Evolutionary conservation across 2,888 invertebrate genomes (phyloP).

Genomic region (Pherbina coryleti): DNA sequence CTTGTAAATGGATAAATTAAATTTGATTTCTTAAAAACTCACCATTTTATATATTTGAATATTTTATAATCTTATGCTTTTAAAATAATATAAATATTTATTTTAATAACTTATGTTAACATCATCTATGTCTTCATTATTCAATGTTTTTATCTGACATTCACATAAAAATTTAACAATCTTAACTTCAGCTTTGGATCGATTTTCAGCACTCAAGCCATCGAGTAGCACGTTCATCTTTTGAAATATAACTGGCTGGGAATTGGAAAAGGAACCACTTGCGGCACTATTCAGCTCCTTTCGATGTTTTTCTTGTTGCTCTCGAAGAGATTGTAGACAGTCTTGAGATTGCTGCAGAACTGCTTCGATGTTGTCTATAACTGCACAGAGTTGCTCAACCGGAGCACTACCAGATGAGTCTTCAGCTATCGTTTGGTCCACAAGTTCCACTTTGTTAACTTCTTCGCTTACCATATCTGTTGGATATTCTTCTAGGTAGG

Average conservation of each 20-base stretch:
- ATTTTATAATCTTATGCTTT: neutral
- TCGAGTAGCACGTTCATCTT: slow-evolving; percentile 53
- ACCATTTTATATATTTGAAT: neutral
- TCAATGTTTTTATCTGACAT: slow-evolving; percentile 62
- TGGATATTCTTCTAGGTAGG: slow-evolving; percentile 3
- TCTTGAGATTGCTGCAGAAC: slow-evolving; percentile 61
- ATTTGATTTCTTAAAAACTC: too few species aligned
- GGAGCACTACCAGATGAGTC: slow-evolving; percentile 33
- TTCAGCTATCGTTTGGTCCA: neutral
- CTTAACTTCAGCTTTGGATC: slow-evolving; percentile 59
- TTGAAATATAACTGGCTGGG: slow-evolving; percentile 51
- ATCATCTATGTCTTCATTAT: slow-evolving; percentile 62
- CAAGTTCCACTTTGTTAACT: neutral
- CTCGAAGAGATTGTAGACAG: slow-evolving; percentile 49
- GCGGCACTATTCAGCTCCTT: slow-evolving; percentile 44
- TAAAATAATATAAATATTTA: neutral
- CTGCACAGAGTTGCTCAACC: slow-evolving; percentile 53
- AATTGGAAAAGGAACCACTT: slow-evolving; percentile 24
- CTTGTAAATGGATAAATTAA: too few species aligned
- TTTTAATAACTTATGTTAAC: slow-evolving; percentile 40
- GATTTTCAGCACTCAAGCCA: slow-evolving; percentile 52
- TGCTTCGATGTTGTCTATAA: slow-evolving; percentile 61
- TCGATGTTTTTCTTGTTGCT: slow-evolving; percentile 46
- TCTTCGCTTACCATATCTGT: neutral
- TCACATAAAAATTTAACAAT: slow-evolving; percentile 64